These are phyloP conservation scores for Odontesthes bonariensis DNA, from an alignment of 2,113 vertebrate species.

Conservation along the genomic window DNA sequence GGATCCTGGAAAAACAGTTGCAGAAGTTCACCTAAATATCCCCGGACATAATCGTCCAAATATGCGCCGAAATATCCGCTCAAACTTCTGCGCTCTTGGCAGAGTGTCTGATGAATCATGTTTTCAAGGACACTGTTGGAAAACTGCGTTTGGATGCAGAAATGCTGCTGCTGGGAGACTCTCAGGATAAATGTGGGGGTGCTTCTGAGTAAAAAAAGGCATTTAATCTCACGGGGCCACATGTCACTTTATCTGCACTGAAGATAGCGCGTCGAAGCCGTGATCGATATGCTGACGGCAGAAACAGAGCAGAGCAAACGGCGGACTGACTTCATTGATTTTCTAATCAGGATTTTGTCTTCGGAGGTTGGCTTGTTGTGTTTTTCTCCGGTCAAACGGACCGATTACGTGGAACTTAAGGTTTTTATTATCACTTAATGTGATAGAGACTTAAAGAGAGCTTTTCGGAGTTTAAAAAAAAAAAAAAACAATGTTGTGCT, in stretches of 20 bases:
- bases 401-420: neutral
- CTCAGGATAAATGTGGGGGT: neutral
- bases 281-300: constrained; percentile 10
- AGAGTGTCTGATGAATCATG: constrained; percentile 7
- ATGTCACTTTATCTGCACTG: constrained; percentile 21
- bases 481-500: too few relatives aligned
- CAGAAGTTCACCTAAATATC: constrained; percentile 22
- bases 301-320: neutral
- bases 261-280: neutral
- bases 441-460: neutral
- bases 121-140: neutral
- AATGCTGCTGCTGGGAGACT: neutral
- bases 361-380: constrained; percentile 8
- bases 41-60: neutral
- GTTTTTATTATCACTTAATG: neutral
- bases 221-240: constrained; percentile 13
- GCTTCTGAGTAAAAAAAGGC: neutral
- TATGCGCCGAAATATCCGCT: constrained; percentile 5
- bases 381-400: constrained; percentile 18
- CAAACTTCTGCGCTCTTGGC: constrained; percentile 3
- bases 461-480: neutral
- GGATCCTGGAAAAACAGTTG: constrained; percentile 87
- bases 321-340: constrained; percentile 43
- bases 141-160: constrained; percentile 3
- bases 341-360: constrained; percentile 26